phyloP scores from a whole-genome alignment of 2,113 vertebrate genomes.

The Candoia aspera region DNA sequence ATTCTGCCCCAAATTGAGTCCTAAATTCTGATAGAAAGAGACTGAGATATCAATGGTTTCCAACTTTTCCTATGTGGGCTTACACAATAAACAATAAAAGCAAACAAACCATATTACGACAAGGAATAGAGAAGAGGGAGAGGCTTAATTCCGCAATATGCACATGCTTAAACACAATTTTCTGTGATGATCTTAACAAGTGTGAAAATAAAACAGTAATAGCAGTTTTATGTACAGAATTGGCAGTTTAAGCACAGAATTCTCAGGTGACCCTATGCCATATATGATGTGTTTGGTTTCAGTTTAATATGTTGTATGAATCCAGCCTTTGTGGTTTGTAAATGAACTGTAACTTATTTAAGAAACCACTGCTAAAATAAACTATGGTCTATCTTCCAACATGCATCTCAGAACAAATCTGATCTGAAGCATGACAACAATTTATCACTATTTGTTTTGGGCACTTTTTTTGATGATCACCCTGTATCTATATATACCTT shows the following conservation, averaged over 20 bases:
- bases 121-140: not conserved
- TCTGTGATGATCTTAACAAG: not conserved
- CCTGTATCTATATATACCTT: not conserved
- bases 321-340: not conserved
- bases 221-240: not conserved
- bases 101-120: not conserved
- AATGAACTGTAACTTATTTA: not conserved
- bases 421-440: not conserved
- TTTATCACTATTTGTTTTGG: slow-evolving; percentile 38
- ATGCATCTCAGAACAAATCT: not conserved
- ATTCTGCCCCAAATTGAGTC: too few species aligned
- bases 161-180: not conserved
- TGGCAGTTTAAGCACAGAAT: not conserved
- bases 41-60: not conserved
- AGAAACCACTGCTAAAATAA: not conserved
- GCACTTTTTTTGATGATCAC: not conserved
- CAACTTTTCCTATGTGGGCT: not conserved
- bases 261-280: not conserved
- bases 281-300: not conserved
- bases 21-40: too few species aligned
- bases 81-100: not conserved
- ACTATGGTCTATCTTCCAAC: not conserved
- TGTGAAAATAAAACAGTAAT: not conserved
- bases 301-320: not conserved
- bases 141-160: not conserved